phyloP scores from a whole-genome alignment of 2,888 invertebrate species.

The Drosophila mayaguana region DNA sequence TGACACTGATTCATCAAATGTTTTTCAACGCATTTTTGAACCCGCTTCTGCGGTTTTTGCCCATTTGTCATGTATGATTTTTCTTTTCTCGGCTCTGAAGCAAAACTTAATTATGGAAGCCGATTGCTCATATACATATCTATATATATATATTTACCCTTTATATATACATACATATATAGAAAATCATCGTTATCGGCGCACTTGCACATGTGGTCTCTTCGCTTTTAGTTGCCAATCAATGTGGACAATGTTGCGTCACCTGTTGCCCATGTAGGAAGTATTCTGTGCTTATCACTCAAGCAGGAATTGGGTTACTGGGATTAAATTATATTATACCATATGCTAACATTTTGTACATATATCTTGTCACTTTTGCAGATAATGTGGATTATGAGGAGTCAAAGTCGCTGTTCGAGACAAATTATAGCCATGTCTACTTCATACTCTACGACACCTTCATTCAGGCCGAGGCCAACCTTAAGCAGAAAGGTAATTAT shows the following conservation, averaged over 20 bases:
- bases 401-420: slow-evolving; percentile 96
- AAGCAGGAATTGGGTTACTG: slow-evolving; percentile 16
- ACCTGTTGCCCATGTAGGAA: slow-evolving; percentile 39
- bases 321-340: not conserved
- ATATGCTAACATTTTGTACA: not conserved
- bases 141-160: not conserved
- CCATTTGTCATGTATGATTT: slow-evolving; percentile 44
- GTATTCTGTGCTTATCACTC: slow-evolving; percentile 13
- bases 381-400: slow-evolving; percentile 95
- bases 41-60: slow-evolving; percentile 27
- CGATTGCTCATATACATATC: not conserved
- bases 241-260: slow-evolving; percentile 38
- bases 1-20: slow-evolving; percentile 61
- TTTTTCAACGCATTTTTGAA: slow-evolving; percentile 43
- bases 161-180: not conserved
- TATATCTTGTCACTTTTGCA: slow-evolving; percentile 84
- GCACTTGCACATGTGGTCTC: slow-evolving; percentile 15
- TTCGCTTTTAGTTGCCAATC: slow-evolving; percentile 25
- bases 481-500: slow-evolving; percentile 94
- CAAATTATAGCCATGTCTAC: slow-evolving; percentile 97
- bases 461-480: slow-evolving; percentile 94
- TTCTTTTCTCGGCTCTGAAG: slow-evolving; percentile 10
- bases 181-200: slow-evolving; percentile 21
- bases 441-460: slow-evolving; percentile 98
- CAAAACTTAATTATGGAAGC: slow-evolving; percentile 21